phyloP scores from a whole-genome alignment of 2,888 invertebrate species.

The Protula sp. region DNA sequence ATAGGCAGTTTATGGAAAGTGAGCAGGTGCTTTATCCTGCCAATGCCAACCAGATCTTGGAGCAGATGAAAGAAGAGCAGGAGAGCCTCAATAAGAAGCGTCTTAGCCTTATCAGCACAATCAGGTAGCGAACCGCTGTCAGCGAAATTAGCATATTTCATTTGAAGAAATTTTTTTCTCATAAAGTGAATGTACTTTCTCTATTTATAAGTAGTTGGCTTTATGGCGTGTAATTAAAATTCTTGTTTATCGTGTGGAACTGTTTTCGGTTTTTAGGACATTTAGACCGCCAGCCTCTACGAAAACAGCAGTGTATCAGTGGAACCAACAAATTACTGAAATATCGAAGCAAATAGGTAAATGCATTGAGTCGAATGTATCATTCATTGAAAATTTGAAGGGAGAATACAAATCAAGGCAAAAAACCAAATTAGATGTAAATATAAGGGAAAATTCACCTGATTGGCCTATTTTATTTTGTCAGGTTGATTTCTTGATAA shows the following conservation, averaged over 20 bases:
- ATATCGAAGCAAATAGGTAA: conserved; percentile 44
- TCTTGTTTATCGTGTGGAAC: not conserved
- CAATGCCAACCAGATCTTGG: conserved; percentile 29
- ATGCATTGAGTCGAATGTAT: conserved; percentile 1
- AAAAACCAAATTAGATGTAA: too few relatives aligned
- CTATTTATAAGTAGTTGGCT: too few relatives aligned
- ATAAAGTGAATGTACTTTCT: too few relatives aligned
- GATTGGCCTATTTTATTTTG: too few relatives aligned
- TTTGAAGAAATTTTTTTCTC: too few relatives aligned
- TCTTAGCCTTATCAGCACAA: conserved; percentile 39
- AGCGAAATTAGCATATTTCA: too few relatives aligned
- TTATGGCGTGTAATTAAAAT: not conserved
- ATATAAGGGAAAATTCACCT: too few relatives aligned
- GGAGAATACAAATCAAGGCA: too few relatives aligned
- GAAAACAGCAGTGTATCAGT: conserved; percentile 45
- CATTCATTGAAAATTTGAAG: not conserved
- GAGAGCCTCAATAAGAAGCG: conserved; percentile 36
- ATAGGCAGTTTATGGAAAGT: conserved; percentile 33
- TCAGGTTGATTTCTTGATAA: too few relatives aligned
- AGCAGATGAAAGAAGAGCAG: conserved; percentile 38
- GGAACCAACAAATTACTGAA: conserved; percentile 43
- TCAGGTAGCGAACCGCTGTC: conserved; percentile 29
- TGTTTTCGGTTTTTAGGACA: not conserved
- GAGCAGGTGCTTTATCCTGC: conserved; percentile 36
- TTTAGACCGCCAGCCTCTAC: conserved; percentile 47